A percentile compares a stretch with the other conserved stretches of the same genome.
phyloP scores from a whole-genome alignment of 1,140 invertebrate species.

The Adelges cooleyi region DNA sequence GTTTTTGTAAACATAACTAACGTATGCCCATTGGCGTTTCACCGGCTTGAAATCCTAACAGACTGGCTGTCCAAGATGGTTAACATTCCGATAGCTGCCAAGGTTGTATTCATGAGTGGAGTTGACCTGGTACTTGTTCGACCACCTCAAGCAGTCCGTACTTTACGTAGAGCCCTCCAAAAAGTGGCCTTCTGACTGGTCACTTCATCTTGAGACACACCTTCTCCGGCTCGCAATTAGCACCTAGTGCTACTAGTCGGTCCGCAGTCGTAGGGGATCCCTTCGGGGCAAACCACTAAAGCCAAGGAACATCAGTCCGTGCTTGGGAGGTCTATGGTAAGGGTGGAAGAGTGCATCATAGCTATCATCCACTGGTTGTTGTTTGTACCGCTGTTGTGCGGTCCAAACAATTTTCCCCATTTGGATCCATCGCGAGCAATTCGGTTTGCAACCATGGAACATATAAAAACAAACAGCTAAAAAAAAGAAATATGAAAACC shows the following conservation, averaged over 20 bases:
- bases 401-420: conserved; percentile 54
- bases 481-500: background rate
- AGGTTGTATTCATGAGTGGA: too few species aligned
- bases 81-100: too few species aligned
- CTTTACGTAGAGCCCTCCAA: too few species aligned
- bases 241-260: too few species aligned
- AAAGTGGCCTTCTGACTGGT: too few species aligned
- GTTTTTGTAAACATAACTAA: too few species aligned
- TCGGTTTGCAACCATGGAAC: conserved; percentile 73
- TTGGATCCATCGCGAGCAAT: conserved; percentile 54
- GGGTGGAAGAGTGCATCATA: background rate
- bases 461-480: conserved; percentile 58
- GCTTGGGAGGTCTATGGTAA: background rate
- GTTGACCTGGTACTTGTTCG: conserved; percentile 7
- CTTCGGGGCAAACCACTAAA: too few species aligned
- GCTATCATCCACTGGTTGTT: conserved; percentile 68
- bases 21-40: background rate
- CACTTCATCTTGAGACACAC: too few species aligned
- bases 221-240: too few species aligned
- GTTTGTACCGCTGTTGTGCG: conserved; percentile 68
- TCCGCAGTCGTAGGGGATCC: too few species aligned
- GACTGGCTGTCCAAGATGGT: background rate
- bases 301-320: too few species aligned
- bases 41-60: conserved; percentile 9
- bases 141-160: background rate